Evolutionary conservation across 2,888 invertebrate genomes (phyloP).

Genomic region (Spisula solida): DNA sequence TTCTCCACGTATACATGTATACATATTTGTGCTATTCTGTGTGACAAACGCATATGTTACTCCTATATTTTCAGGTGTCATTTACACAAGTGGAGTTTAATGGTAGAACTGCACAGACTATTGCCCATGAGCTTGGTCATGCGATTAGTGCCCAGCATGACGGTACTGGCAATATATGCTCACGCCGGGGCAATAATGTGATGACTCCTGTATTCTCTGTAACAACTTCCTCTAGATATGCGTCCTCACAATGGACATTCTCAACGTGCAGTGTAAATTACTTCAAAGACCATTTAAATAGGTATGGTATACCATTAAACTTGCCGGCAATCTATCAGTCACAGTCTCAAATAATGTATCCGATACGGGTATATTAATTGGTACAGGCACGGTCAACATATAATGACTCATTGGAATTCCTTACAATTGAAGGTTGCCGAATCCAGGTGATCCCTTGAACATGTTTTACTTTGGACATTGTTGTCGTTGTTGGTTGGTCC

Average conservation of each 20-base stretch:
- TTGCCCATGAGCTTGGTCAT: slow-evolving; percentile 45
- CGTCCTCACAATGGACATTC: slow-evolving; percentile 39
- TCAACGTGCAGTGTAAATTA: slow-evolving; percentile 27
- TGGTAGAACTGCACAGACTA: not conserved
- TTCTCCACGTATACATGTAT: not conserved
- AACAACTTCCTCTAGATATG: slow-evolving; percentile 20
- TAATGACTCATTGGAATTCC: too few relatives aligned
- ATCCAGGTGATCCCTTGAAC: too few relatives aligned
- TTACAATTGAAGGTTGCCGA: too few relatives aligned
- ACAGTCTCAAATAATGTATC: too few relatives aligned
- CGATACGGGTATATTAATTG: too few relatives aligned
- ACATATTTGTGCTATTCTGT: not conserved
- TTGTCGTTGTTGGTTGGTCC: too few relatives aligned
- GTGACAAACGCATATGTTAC: too few relatives aligned
- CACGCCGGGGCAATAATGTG: not conserved
- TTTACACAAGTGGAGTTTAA: slow-evolving; percentile 19
- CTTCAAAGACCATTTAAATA: slow-evolving; percentile 17
- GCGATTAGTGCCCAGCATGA: slow-evolving; percentile 25
- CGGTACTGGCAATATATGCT: not conserved
- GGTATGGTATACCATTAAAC: not conserved
- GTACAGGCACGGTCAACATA: too few relatives aligned
- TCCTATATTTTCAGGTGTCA: slow-evolving; percentile 5
- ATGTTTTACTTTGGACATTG: too few relatives aligned
- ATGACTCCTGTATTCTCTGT: not conserved
- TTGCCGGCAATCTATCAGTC: not conserved